Conservation (phyloP, 2,888 invertebrate genomes). For the Leucoptera coffeella region DNA sequence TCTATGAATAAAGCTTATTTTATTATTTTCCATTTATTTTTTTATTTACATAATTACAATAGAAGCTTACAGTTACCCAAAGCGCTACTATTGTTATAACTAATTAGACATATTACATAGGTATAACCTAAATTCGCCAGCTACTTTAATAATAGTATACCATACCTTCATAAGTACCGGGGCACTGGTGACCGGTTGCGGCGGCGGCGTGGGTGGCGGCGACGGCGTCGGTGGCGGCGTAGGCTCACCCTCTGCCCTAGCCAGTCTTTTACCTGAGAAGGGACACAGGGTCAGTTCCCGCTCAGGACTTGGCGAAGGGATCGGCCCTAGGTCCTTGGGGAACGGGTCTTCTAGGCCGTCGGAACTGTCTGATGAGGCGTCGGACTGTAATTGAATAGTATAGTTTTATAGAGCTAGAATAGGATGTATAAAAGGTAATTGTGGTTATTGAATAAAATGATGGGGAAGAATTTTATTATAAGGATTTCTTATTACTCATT, state of each 20-base stretch:
- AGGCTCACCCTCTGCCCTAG: constrained; percentile 58
- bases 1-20: too few relatives aligned
- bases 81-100: too few relatives aligned
- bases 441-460: too few relatives aligned
- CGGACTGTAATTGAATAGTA: constrained; percentile 13
- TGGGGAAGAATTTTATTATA: too few relatives aligned
- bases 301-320: constrained; percentile 52
- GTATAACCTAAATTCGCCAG: too few relatives aligned
- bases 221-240: constrained; percentile 51
- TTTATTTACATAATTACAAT: too few relatives aligned
- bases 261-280: constrained; percentile 25
- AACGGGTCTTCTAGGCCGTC: constrained; percentile 61
- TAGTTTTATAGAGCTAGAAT: neutral
- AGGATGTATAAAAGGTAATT: too few relatives aligned
- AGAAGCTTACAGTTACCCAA: too few relatives aligned
- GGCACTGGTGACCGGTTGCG: constrained; percentile 11
- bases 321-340: constrained; percentile 38
- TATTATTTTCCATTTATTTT: too few relatives aligned
- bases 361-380: constrained; percentile 42
- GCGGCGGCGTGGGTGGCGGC: constrained; percentile 24
- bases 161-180: constrained; percentile 35
- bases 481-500: too few relatives aligned
- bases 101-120: too few relatives aligned
- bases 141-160: neutral
- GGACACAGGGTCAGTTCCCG: constrained; percentile 64